A percentile compares a stretch with the other conserved stretches of the same genome.
Conservation (phyloP, 2,888 invertebrate species). For the Idaea dimidiata region DNA sequence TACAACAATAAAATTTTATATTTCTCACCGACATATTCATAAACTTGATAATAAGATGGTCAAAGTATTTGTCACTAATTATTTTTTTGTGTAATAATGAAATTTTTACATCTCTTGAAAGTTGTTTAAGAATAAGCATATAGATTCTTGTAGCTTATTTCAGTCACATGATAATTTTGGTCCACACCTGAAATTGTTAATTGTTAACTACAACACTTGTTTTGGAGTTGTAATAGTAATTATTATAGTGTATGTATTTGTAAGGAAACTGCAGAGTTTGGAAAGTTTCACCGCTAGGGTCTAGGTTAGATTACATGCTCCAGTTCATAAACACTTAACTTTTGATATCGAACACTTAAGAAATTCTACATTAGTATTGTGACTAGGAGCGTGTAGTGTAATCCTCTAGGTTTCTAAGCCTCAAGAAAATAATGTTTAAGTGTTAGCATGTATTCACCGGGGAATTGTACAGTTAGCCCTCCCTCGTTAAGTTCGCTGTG, state of each 20-base stretch:
- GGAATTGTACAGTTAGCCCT: conserved; percentile 81
- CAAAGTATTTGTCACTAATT: neutral
- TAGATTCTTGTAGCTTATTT: conserved; percentile 36
- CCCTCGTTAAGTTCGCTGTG: conserved; percentile 80
- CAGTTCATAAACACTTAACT: too few relatives aligned
- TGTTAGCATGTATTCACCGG: conserved; percentile 79
- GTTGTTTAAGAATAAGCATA: conserved; percentile 23
- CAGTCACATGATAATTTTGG: conserved; percentile 50
- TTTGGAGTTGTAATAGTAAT: conserved; percentile 56
- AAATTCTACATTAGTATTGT: too few relatives aligned
- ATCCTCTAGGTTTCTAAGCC: conserved; percentile 75
- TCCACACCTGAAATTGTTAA: conserved; percentile 60
- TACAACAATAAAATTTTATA: conserved; percentile 42
- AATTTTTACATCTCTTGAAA: neutral
- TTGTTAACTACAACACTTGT: conserved; percentile 50
- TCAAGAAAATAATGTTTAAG: conserved; percentile 77
- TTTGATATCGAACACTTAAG: too few relatives aligned
- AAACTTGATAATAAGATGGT: conserved; percentile 3
- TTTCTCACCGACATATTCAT: conserved; percentile 17
- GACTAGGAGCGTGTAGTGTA: too few relatives aligned
- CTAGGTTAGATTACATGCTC: too few relatives aligned
- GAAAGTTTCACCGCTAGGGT: conserved; percentile 76
- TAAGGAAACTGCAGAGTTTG: conserved; percentile 68
- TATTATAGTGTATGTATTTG: conserved; percentile 48
- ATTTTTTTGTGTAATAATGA: neutral